Evolutionary conservation across 1,140 invertebrate species (phyloP), one percentile per base, ranked within the genome.

Genomic region (Pseudomyrmex concolor): DNA sequence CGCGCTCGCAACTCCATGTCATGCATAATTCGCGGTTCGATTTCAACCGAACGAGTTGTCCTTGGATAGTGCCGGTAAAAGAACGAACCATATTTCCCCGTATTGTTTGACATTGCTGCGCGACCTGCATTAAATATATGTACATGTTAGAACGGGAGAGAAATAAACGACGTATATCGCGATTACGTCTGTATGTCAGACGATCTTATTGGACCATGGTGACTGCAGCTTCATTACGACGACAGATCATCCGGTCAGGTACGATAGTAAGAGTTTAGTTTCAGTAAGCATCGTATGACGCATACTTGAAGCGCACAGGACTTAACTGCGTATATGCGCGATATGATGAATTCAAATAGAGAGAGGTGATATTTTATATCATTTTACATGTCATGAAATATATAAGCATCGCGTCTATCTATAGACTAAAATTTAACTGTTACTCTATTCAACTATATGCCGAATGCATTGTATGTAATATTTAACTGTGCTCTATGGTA

Each of bases 31-130:
- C 86, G 62, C 83, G 86, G 54, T 77, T 89, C 85, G 74, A 89
- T 91, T 90, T 91, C 88, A 86, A 89, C 22, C 74, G 64, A 87
- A 84, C 82, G 15, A 87, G 87, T 91, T 83, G 68, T 87, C 88
- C 89, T 91, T 48, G 45, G 34, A 22, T n/a, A 10, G 17, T 22
- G 9, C 60, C 34, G 55, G 59, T 48, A 60, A 71, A 34, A 4
- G 22, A 22, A 59, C 48, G 43, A 13, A 19, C 19, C 4, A 17
- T 9, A 3, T 59, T 7, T 70, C 72, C 63, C 7, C 63, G 15
- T 55, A 17, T 67, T 15, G 59, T 48, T 45, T 57, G 43, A 51
- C 34, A 54, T 66, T n/a, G 57, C 25, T 67, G 67, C 57, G 7
- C 10, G 45, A 59, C 34, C 0, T 34, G 34, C 34, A 59, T 84